Evolutionary conservation across 2,888 invertebrate species (phyloP).

Genomic region (Drosophila bunnanda): DNA sequence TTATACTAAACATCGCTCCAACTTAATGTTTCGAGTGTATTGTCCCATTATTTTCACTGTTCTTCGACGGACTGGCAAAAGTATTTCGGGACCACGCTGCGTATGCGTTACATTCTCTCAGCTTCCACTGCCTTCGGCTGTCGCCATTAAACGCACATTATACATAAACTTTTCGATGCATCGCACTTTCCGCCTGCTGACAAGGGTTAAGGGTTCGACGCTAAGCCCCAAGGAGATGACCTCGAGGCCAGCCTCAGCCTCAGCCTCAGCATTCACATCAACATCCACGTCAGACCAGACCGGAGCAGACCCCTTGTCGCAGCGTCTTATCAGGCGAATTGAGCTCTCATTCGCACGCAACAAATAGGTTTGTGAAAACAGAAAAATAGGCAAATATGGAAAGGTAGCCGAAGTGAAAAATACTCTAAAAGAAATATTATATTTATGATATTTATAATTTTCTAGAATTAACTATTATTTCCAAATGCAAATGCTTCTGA

Average conservation of each 20-base stretch:
- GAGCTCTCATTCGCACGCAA: constrained; percentile 79
- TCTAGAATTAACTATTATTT: too few relatives aligned
- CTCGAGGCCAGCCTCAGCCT: constrained; percentile 1
- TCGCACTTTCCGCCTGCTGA: constrained; percentile 17
- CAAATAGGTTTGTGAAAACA: constrained; percentile 58
- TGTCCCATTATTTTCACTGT: constrained; percentile 8
- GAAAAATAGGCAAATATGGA: constrained; percentile 5
- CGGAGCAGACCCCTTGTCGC: constrained; percentile 37
- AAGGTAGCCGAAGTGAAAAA: not conserved
- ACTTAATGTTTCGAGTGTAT: not conserved
- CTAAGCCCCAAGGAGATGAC: constrained; percentile 26
- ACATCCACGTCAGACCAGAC: constrained; percentile 41
- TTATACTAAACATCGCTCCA: not conserved
- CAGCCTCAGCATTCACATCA: constrained; percentile 49
- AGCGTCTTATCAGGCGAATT: constrained; percentile 71
- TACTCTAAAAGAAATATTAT: constrained; percentile 2
- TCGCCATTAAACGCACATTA: constrained; percentile 68
- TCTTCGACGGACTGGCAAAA: constrained; percentile 3
- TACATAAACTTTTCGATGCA: constrained; percentile 53
- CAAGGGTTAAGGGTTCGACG: constrained; percentile 49
- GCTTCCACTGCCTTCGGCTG: constrained; percentile 52
- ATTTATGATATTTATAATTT: too few relatives aligned
- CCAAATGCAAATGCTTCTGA: too few relatives aligned
- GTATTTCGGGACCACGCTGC: constrained; percentile 44
- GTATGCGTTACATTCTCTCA: constrained; percentile 68